Evolutionary conservation across 2,113 vertebrate species (phyloP).

Genomic region (Syngnathus scovelli): DNA sequence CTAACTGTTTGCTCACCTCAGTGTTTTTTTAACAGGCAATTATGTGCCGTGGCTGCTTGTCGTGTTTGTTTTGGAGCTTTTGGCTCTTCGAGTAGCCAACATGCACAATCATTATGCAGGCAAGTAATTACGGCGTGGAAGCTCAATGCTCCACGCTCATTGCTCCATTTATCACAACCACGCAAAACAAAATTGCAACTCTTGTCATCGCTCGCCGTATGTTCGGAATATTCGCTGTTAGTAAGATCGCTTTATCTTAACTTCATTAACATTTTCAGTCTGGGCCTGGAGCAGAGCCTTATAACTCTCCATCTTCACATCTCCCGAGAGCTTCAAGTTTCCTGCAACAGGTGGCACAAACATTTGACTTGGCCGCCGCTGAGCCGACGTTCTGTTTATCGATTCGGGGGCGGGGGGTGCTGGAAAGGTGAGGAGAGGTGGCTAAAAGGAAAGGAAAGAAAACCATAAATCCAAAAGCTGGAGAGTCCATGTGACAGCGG

Average conservation of each 20-base stretch:
- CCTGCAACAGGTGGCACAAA: constrained; percentile 78
- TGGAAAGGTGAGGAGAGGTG: constrained; percentile 37
- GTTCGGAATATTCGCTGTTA: not conserved
- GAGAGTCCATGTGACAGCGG: not conserved
- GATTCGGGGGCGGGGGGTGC: constrained; percentile 51
- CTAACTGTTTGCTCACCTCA: not conserved
- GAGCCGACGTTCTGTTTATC: constrained; percentile 72
- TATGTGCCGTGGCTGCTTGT: not conserved
- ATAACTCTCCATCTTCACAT: constrained; percentile 52
- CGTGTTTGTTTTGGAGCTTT: constrained; percentile 1
- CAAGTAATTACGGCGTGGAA: not conserved
- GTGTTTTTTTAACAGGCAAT: not conserved
- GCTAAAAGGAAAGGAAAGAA: constrained; percentile 27
- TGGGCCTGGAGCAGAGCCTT: constrained; percentile 50
- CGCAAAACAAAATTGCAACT: not conserved
- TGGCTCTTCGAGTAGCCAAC: not conserved
- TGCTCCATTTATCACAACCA: not conserved
- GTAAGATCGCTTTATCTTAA: not conserved
- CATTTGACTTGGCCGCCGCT: constrained; percentile 75
- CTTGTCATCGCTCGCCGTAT: too few relatives aligned
- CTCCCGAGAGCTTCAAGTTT: constrained; percentile 73
- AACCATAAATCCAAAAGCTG: constrained; percentile 16
- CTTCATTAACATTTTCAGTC: constrained; percentile 18
- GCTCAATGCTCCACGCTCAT: not conserved
- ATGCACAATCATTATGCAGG: constrained; percentile 1